A percentile compares a stretch with the other conserved stretches of the same genome.
Evolutionary conservation across 1,140 invertebrate genomes (phyloP).

Genomic region (Hydropsyche tenuis): DNA sequence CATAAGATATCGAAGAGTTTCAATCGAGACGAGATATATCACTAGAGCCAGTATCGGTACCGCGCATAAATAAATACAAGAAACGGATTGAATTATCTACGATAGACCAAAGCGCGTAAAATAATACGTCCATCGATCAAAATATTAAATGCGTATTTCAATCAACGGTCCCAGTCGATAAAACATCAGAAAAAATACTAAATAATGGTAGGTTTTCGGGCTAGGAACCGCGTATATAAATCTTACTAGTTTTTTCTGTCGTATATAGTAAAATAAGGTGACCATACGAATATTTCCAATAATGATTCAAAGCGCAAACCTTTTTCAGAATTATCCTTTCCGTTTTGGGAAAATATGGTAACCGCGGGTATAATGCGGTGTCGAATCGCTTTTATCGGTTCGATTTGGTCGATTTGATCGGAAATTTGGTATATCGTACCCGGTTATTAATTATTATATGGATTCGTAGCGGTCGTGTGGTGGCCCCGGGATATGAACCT

Average conservation of each 20-base stretch:
- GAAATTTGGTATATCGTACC: conserved; percentile 1
- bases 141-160: conserved; percentile 45
- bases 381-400: too few species aligned
- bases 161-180: conserved; percentile 22
- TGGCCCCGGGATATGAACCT: conserved; percentile 44
- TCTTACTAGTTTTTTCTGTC: too few species aligned
- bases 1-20: neutral
- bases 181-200: too few species aligned
- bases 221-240: neutral
- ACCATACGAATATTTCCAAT: too few species aligned
- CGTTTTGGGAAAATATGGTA: too few species aligned
- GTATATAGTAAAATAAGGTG: too few species aligned
- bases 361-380: too few species aligned
- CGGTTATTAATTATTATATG: conserved; percentile 50
- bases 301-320: too few species aligned
- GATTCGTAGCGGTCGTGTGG: conserved; percentile 45
- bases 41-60: conserved; percentile 12
- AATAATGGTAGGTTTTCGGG: conserved; percentile 6
- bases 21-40: conserved; percentile 2
- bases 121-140: conserved; percentile 46
- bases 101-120: conserved; percentile 19
- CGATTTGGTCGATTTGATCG: neutral
- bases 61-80: neutral
- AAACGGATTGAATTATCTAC: conserved; percentile 30
- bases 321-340: too few species aligned